Evolutionary conservation across 2,888 invertebrate genomes (phyloP).

Genomic region (Drosophila kanekoi): DNA sequence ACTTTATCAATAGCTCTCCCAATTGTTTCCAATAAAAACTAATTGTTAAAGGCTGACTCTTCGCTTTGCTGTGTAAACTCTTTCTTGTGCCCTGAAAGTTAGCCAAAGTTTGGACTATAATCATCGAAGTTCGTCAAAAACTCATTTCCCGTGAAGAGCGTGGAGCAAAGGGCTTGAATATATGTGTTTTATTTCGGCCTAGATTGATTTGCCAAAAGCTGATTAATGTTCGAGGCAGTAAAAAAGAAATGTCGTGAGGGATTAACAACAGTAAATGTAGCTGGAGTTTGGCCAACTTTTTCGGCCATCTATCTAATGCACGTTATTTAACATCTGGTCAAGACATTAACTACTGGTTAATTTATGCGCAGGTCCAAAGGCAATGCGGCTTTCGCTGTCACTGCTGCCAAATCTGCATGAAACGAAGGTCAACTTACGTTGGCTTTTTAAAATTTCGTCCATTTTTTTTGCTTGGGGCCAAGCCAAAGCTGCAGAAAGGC

Average conservation of each 20-base stretch:
- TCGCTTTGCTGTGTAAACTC: too few relatives aligned
- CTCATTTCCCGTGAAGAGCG: too few relatives aligned
- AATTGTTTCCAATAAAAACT: too few relatives aligned
- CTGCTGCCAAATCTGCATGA: conserved; percentile 56
- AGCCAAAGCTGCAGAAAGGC: conserved; percentile 40
- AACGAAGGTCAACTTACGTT: conserved; percentile 52
- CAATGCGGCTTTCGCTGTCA: conserved; percentile 36
- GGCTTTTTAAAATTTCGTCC: conserved; percentile 16
- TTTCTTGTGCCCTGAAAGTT: too few relatives aligned
- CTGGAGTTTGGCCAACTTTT: conserved; percentile 22
- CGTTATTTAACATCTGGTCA: conserved; percentile 44
- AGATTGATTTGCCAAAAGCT: conserved; percentile 66
- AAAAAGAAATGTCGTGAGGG: conserved; percentile 27
- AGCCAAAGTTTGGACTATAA: too few relatives aligned
- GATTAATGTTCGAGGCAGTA: conserved; percentile 50
- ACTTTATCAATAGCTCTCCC: too few relatives aligned
- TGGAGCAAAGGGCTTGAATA: too few relatives aligned
- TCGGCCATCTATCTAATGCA: conserved; percentile 49
- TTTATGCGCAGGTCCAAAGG: conserved; percentile 30
- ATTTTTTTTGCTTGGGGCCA: conserved; percentile 11
- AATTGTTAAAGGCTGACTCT: too few relatives aligned
- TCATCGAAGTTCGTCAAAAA: too few relatives aligned
- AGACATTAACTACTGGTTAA: conserved; percentile 38
- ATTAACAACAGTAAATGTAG: conserved; percentile 42
- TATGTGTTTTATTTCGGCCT: conserved; percentile 10